phyloP scores from a whole-genome alignment of 1,140 invertebrate genomes.

The Chironomus tepperi region DNA sequence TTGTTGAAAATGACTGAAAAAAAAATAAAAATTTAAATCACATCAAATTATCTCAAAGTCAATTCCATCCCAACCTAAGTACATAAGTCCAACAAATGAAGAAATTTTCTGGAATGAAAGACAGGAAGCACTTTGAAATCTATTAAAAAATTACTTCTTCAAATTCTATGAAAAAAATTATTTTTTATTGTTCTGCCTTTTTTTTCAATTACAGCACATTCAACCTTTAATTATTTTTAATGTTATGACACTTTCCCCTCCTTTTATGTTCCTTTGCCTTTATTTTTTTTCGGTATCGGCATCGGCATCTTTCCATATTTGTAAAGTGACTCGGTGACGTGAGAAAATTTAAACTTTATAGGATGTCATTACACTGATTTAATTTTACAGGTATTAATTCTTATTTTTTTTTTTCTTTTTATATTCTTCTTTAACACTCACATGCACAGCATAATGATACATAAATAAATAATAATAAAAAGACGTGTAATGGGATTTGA shows the following conservation, averaged over 20 bases:
- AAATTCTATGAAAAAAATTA: background rate
- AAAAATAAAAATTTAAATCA: no score
- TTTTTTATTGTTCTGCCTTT: background rate
- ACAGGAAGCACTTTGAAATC: constrained; percentile 7
- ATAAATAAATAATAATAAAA: no score
- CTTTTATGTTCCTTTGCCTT: background rate
- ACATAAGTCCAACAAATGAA: background rate
- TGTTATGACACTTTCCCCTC: constrained; percentile 17
- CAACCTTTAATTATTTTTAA: constrained; percentile 21
- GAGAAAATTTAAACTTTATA: constrained; percentile 12
- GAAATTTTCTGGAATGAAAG: background rate
- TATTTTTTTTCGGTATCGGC: background rate
- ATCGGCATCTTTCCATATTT: background rate
- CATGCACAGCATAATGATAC: background rate
- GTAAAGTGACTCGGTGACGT: background rate
- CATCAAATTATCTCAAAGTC: no score
- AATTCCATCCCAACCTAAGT: background rate
- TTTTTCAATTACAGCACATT: background rate
- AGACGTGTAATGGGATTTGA: no score
- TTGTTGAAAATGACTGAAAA: no score
- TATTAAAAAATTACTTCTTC: background rate
- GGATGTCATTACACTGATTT: constrained; percentile 12
- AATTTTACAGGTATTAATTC: constrained; percentile 6
- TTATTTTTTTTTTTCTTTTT: background rate
- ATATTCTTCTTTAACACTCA: background rate